These are phyloP conservation scores for Peromyscus nudipes DNA, from an alignment of 2,797 vertebrate genomes.

Conservation along the genomic window DNA sequence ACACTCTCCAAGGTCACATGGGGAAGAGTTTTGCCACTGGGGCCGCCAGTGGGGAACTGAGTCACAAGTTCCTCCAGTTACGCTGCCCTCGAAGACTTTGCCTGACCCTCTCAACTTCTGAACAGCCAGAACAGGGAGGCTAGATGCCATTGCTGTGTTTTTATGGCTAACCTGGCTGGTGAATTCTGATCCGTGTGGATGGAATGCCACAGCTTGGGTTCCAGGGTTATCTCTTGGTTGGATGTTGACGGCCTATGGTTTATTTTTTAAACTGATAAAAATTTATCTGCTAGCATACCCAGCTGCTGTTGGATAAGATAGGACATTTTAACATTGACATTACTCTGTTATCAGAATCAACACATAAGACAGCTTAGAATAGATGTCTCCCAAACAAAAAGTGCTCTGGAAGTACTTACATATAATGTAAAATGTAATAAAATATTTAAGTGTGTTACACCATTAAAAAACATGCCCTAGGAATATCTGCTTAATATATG, in stretches of 20 bases:
- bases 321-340: not conserved
- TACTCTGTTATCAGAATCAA: not conserved
- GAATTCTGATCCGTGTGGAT: not conserved
- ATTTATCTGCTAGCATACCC: constrained; percentile 23
- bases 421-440: constrained; percentile 30
- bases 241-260: not conserved
- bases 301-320: constrained; percentile 54
- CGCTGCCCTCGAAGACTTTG: not conserved
- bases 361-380: constrained; percentile 27
- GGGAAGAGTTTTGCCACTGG: not conserved
- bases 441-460: constrained; percentile 42
- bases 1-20: not conserved
- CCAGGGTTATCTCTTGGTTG: constrained; percentile 29
- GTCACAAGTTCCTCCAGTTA: not conserved
- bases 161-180: not conserved
- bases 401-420: not conserved
- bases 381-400: not conserved
- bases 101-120: not conserved
- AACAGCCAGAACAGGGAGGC: not conserved
- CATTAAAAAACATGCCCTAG: constrained; percentile 48
- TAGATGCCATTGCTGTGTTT: not conserved
- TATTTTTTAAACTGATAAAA: constrained; percentile 40
- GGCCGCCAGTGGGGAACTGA: not conserved
- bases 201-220: constrained; percentile 2
- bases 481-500: constrained; percentile 7